phyloP scores from a whole-genome alignment of 2,113 vertebrate species.

The Marmota monax region DNA sequence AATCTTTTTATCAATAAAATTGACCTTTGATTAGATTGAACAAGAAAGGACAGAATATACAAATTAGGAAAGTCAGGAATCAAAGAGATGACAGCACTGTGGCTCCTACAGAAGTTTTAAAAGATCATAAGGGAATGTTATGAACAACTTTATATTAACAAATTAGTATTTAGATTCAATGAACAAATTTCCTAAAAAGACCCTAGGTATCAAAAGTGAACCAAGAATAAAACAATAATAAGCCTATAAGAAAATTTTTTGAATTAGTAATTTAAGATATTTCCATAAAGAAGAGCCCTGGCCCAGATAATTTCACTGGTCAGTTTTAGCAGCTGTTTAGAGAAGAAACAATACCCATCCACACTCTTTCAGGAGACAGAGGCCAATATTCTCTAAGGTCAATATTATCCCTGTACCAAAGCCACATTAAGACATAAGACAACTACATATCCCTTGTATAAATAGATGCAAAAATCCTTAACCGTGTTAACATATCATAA shows the following conservation, averaged over 20 bases:
- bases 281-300: slow-evolving; percentile 7
- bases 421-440: neutral
- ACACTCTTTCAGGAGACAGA: neutral
- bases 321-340: neutral
- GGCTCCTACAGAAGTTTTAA: neutral
- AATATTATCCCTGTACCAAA: neutral
- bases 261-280: slow-evolving; percentile 19
- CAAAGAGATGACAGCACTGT: neutral
- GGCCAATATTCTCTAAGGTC: neutral
- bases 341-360: neutral
- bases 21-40: neutral
- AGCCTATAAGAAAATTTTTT: neutral
- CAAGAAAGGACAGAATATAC: neutral
- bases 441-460: neutral
- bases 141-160: neutral
- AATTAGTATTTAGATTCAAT: neutral
- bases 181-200: neutral
- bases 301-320: neutral
- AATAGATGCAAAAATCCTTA: neutral
- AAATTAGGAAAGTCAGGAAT: neutral
- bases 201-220: neutral
- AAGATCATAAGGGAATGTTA: neutral
- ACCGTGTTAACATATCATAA: neutral
- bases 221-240: slow-evolving; percentile 28
- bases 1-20: neutral